Conservation (phyloP, 2,888 invertebrate genomes). For the Tryphoninae sp. region DNA sequence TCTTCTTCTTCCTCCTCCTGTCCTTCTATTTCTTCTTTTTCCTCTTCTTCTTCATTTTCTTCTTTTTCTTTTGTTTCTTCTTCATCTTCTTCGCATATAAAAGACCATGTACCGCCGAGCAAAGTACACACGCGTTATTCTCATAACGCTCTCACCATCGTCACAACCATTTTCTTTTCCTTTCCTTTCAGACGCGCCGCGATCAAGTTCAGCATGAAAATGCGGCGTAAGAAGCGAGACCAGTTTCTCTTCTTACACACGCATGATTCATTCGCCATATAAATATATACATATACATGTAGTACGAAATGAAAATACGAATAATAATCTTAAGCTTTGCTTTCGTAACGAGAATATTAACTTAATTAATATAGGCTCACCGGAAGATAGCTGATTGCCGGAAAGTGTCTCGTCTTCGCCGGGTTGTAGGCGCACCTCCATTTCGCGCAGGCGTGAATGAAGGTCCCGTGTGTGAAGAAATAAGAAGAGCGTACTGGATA, state of each 20-base stretch:
- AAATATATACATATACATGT: neutral
- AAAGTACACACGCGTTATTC: neutral
- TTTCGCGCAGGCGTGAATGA: conserved; percentile 90
- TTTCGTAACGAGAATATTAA: no score
- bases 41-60: no score
- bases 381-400: conserved; percentile 82
- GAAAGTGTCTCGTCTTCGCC: conserved; percentile 83
- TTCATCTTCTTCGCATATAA: neutral
- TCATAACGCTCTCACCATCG: conserved; percentile 31
- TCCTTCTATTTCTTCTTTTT: no score
- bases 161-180: conserved; percentile 19
- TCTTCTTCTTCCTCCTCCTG: no score
- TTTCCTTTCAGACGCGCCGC: conserved; percentile 6
- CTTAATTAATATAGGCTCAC: conserved; percentile 73
- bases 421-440: conserved; percentile 89
- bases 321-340: no score
- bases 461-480: conserved; percentile 92
- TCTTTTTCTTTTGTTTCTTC: no score
- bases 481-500: conserved; percentile 92
- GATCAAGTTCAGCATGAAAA: neutral
- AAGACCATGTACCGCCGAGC: neutral
- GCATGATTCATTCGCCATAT: neutral
- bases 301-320: no score
- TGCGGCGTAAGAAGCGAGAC: neutral
- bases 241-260: neutral